Evolutionary conservation across 2,888 invertebrate genomes (phyloP), one percentile per base, ranked within the genome.

Genomic region (Cylindroiulus punctatus): DNA sequence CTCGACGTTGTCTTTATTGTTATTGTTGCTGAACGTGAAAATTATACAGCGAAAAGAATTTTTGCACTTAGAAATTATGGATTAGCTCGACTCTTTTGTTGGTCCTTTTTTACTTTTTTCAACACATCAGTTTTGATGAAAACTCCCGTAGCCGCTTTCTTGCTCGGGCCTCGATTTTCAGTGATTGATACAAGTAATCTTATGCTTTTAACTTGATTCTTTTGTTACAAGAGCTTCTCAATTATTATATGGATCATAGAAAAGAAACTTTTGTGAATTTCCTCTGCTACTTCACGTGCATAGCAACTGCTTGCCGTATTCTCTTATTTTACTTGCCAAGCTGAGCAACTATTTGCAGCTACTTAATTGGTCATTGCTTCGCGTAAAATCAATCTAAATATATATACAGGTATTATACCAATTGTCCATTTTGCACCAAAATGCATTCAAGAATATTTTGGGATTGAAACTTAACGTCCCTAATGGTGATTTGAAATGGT

Each of bases 21-120:
- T 76, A 76, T 76, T 76, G 30, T 30, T 14, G 30, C 14, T 30
- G 30, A 76, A 76, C 76, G 76, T 8, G 76, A 10, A 76, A 76
- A 76, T 76, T 76, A 30, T 76, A 76, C 76, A n/a, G 14, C 30
- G 8, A 17, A 12, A 76, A 12, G 76, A 76, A 76, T 76, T 76
- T 76, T 30, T 76, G 76, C 76, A 76, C 76, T 76, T 30, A 26
- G 65, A 65, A 30, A 76, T 76, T 76, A 76, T 76, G 76, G 76
- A 76, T 76, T 30, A 30, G 14, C 10, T 14, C 4, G 30, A 14
- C 30, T 76, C 76, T 76, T 30, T 76, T 76, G 76, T 76, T 10
- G 76, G 26, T n/a, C 4, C 5, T 76, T 76, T 30, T 76, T 14
- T 76, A 76, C 30, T 76, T 30, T 76, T 76, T 30, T 76, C 76